phyloP scores from a whole-genome alignment of 2,113 vertebrate species.

The Nematolebias whitei region DNA sequence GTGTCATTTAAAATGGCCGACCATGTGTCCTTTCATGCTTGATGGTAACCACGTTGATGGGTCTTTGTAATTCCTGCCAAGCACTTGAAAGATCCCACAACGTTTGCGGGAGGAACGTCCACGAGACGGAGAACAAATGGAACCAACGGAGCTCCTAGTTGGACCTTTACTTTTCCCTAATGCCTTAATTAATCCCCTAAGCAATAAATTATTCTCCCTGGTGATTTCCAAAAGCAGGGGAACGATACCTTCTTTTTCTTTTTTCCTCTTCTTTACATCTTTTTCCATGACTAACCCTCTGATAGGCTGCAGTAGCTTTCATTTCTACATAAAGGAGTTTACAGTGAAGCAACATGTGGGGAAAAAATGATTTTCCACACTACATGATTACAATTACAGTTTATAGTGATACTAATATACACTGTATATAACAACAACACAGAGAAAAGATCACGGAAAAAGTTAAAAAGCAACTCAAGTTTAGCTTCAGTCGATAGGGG shows the following conservation, averaged over 20 bases:
- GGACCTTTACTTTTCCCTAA: conserved; percentile 46
- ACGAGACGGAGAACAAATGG: conserved; percentile 7
- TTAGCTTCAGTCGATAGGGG: too few species aligned
- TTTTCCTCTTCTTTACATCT: background rate
- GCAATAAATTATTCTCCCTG: conserved; percentile 32
- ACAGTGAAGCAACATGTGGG: conserved; percentile 20
- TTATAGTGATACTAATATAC: background rate
- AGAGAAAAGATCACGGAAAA: too few species aligned
- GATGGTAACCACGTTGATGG: conserved; percentile 42
- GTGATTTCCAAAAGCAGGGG: conserved; percentile 29
- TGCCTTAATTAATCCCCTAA: conserved; percentile 33
- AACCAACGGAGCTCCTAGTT: conserved; percentile 26
- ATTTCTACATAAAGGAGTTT: conserved; percentile 35
- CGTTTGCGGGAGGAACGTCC: conserved; percentile 31
- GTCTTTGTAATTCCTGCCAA: conserved; percentile 45
- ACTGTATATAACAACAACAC: too few species aligned
- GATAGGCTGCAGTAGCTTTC: conserved; percentile 33
- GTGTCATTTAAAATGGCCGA: conserved; percentile 29
- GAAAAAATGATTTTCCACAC: conserved; percentile 40
- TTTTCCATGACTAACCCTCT: conserved; percentile 19
- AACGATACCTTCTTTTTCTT: conserved; percentile 7
- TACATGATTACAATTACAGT: conserved; percentile 2
- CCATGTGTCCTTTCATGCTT: conserved; percentile 35
- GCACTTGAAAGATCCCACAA: conserved; percentile 30
- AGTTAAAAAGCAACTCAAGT: too few species aligned